Evolutionary conservation across 2,888 invertebrate species (phyloP), one percentile per base, ranked within the genome.

Genomic region (Polydrusus tereticollis): DNA sequence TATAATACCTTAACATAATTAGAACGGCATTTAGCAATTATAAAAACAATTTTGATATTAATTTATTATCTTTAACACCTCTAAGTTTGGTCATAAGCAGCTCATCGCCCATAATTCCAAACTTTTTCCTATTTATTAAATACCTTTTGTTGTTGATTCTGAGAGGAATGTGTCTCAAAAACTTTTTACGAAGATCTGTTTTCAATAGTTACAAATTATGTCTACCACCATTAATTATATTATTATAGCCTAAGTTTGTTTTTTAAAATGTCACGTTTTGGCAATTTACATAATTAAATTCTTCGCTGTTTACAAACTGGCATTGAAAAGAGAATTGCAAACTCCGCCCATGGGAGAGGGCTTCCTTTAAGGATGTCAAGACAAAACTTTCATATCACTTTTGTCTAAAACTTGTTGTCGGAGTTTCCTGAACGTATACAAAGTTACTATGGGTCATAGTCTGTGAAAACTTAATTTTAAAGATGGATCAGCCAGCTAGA

Each of bases 351-450:
- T 36, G 58, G 21, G 38, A 58, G 10, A 36, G 18, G 20, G 8
- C 12, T 6, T 8, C 43, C 59, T 59, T 38, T 38, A 38, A n/a
- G 12, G 29, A 65, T 38, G 45, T 65, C 57, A 65, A 8, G 38
- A 57, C 57, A 41, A 26, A 65, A 65, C 50, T 63, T 63, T 20
- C 14, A 26, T 50, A 36, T 55, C 57, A 55, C 57, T 65, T 65
- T 65, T 65, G 41, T 65, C 65, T 65, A 14, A 65, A 55, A 43
- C 43, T 57, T 65, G 45, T 47, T 63, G 64, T 55, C 55, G 10
- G 55, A 57, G 26, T 57, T 65, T 57, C 57, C 55, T 57, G 29
- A 57, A 43, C 29, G 43, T 57, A 65, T 57, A 57, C 41, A 65
- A 65, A 55, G 65, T 65, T 65, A 41, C 23, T 26, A 21, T 1